Percentiles rank a stretch among this genome's conserved stretches.
Evolutionary conservation across 2,797 vertebrate genomes (phyloP).

Genomic region (Euphonia xanthogaster): DNA sequence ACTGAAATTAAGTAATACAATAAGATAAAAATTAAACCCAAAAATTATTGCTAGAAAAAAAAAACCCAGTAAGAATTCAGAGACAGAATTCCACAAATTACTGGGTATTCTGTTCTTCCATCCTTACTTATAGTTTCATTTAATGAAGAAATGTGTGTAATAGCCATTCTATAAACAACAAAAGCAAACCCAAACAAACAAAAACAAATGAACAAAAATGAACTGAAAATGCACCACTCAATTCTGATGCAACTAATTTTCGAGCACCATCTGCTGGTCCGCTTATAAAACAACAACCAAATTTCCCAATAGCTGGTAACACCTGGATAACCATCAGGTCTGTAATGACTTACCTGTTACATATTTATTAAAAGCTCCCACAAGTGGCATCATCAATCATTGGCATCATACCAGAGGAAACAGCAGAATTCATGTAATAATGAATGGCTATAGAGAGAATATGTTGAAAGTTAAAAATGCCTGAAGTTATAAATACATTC

Average conservation of each 20-base stretch:
- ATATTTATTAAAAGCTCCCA: not conserved
- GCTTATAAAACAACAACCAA: not conserved
- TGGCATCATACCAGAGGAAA: not conserved
- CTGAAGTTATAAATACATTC: not conserved
- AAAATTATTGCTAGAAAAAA: not conserved
- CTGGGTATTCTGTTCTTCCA: not conserved
- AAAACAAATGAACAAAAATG: not conserved
- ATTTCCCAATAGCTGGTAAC: not conserved
- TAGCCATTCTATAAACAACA: not conserved
- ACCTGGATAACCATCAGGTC: not conserved
- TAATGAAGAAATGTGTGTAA: not conserved
- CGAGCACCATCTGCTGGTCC: slow-evolving; percentile 52
- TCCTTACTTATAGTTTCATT: not conserved
- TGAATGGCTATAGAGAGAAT: not conserved
- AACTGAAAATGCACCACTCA: not conserved
- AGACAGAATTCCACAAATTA: not conserved
- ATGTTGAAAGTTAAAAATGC: not conserved
- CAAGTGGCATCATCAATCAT: not conserved
- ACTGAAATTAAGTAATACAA: not conserved
- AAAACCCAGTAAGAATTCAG: not conserved
- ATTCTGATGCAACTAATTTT: not conserved
- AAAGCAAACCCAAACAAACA: not conserved
- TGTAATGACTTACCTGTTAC: not conserved
- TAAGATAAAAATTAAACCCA: not conserved
- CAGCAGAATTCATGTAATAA: not conserved